These are phyloP conservation scores for Caenorhabditis tropicalis DNA, from an alignment of 1,140 invertebrate genomes.

Conservation along the genomic window DNA sequence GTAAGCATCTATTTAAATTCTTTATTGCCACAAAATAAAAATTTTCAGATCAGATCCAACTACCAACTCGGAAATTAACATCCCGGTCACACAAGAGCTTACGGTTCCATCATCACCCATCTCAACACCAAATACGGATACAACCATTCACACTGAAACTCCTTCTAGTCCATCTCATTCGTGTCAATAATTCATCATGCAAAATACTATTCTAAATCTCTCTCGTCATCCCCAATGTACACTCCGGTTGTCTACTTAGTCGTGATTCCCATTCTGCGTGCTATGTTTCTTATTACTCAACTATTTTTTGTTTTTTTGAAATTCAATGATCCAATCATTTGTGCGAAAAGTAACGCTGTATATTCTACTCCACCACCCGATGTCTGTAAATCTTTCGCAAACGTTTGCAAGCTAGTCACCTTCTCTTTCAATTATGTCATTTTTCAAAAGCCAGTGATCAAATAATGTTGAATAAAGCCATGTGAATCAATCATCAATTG, in stretches of 20 bases:
- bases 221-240: background rate
- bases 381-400: constrained; percentile 22
- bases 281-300: background rate
- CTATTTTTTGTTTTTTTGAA: background rate
- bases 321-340: background rate
- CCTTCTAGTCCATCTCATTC: background rate
- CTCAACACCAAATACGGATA: background rate
- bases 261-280: background rate
- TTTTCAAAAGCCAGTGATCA: constrained; percentile 17
- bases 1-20: background rate
- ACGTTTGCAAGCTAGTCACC: constrained; percentile 17
- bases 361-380: background rate
- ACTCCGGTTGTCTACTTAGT: constrained; percentile 4
- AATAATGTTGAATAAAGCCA: background rate
- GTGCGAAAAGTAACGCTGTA: background rate
- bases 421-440: background rate
- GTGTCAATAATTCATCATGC: constrained; percentile 1
- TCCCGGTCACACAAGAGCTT: background rate
- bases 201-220: constrained; percentile 29
- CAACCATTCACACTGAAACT: too few species aligned
- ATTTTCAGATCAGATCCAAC: constrained; percentile 2
- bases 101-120: background rate
- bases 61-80: background rate
- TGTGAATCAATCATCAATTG: too few species aligned
- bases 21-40: background rate